A percentile compares a stretch with the other conserved stretches of the same genome.
phyloP scores from a whole-genome alignment of 2,797 vertebrate genomes.

The Heliangelus exortis region DNA sequence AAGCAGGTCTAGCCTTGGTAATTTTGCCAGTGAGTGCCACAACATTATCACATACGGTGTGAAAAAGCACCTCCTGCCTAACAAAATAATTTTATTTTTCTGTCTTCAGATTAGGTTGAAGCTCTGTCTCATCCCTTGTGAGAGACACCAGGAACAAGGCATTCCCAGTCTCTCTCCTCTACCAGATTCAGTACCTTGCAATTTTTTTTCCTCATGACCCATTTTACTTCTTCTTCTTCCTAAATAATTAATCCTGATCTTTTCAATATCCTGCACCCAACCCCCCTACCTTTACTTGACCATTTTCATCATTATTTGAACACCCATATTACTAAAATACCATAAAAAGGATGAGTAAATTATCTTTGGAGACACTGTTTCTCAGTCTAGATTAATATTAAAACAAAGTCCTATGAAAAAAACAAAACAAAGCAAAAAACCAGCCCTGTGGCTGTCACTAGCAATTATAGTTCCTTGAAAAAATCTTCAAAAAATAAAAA shows the following conservation, averaged over 20 bases:
- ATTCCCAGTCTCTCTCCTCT: neutral
- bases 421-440: neutral
- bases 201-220: neutral
- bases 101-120: neutral
- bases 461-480: neutral
- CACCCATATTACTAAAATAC: neutral
- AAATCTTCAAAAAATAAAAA: neutral
- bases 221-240: neutral
- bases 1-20: neutral
- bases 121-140: neutral
- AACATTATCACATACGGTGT: neutral
- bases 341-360: neutral
- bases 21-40: neutral
- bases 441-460: neutral
- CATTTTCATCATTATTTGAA: neutral
- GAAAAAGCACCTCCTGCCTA: neutral
- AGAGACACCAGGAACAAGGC: neutral
- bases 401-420: neutral
- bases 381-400: neutral
- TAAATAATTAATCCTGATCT: neutral
- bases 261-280: neutral
- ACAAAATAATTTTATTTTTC: neutral
- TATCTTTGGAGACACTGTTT: neutral
- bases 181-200: neutral
- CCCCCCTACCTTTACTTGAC: neutral